Percentiles rank a stretch among this genome's conserved stretches.
phyloP scores from a whole-genome alignment of 1,140 invertebrate species.

The Brachystomella parvula region DNA sequence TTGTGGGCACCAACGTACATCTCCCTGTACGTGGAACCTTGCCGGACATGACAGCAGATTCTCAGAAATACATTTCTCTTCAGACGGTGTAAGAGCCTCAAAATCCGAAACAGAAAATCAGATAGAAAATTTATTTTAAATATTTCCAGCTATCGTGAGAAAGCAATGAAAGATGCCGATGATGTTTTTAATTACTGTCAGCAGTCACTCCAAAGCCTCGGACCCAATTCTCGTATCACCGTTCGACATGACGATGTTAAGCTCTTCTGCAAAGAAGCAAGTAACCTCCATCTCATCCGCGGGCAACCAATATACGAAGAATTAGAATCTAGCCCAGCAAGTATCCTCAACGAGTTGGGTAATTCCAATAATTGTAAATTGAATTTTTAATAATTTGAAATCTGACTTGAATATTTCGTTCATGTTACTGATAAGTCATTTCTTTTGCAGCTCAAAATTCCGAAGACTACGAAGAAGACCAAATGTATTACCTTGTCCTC shows the following conservation, averaged over 20 bases:
- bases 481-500: constrained; percentile 84
- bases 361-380: constrained; percentile 23
- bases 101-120: not conserved
- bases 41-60: constrained; percentile 97
- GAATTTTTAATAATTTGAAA: not conserved
- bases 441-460: constrained; percentile 49
- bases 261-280: constrained; percentile 74
- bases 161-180: constrained; percentile 73
- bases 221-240: constrained; percentile 60
- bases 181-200: constrained; percentile 70
- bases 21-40: constrained; percentile 83
- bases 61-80: constrained; percentile 79
- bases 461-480: constrained; percentile 71
- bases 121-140: constrained; percentile 14
- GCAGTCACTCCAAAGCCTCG: constrained; percentile 65
- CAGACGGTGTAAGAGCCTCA: constrained; percentile 64
- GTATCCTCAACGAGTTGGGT: constrained; percentile 52
- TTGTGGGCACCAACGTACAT: constrained; percentile 72
- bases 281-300: constrained; percentile 66
- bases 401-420: not conserved
- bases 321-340: constrained; percentile 53
- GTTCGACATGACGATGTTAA: constrained; percentile 72
- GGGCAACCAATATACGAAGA: constrained; percentile 73
- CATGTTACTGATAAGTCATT: not conserved
- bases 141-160: constrained; percentile 60